phyloP scores from a whole-genome alignment of 2,888 invertebrate genomes.

The Dendrolimus houi region DNA sequence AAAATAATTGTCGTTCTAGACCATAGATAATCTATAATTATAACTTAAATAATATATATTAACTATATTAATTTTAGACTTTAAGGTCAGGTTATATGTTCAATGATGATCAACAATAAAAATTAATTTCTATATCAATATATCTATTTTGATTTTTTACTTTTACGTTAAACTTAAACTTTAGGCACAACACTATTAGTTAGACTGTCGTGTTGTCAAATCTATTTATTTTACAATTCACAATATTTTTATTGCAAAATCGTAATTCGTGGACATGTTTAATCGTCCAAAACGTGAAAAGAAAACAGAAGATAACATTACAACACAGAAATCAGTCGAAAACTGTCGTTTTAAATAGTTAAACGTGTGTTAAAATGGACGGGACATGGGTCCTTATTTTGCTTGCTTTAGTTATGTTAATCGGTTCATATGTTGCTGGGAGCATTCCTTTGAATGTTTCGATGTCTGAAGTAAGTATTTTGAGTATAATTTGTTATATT shows the following conservation, averaged over 20 bases:
- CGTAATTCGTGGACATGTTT: constrained; percentile 1
- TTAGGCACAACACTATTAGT: not conserved
- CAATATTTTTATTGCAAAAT: not conserved
- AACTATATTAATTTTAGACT: too few relatives aligned
- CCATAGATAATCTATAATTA: too few relatives aligned
- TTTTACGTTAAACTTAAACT: too few relatives aligned
- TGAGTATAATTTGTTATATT: constrained; percentile 1
- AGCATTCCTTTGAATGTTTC: constrained; percentile 95
- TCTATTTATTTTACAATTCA: not conserved
- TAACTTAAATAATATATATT: too few relatives aligned
- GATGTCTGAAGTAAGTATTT: constrained; percentile 89
- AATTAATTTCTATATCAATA: too few relatives aligned
- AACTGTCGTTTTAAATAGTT: constrained; percentile 7
- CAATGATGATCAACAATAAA: too few relatives aligned
- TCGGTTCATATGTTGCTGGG: constrained; percentile 97
- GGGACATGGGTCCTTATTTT: constrained; percentile 89
- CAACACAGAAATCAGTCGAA: constrained; percentile 4
- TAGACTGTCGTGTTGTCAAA: constrained; percentile 8
- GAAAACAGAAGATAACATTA: constrained; percentile 6
- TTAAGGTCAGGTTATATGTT: too few relatives aligned
- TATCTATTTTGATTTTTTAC: too few relatives aligned
- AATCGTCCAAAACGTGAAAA: constrained; percentile 9
- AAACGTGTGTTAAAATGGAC: constrained; percentile 78
- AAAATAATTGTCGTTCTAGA: too few relatives aligned
- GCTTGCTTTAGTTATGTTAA: constrained; percentile 93